Evolutionary conservation across 1,140 invertebrate species (phyloP).

Genomic region (Triops longicaudatus): DNA sequence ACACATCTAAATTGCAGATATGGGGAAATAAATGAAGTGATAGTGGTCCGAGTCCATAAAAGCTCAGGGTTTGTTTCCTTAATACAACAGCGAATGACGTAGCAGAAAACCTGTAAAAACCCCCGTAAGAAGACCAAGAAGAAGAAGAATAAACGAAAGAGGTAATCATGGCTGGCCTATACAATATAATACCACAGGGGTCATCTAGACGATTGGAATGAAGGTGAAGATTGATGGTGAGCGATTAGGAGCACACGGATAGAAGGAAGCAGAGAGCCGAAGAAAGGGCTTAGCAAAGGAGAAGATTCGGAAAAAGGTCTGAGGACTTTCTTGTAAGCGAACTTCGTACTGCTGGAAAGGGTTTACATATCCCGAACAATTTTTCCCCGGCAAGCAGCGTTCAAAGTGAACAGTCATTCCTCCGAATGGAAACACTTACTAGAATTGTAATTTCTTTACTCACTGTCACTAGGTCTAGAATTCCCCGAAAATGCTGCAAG

Average conservation of each 20-base stretch:
- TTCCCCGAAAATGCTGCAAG: no score
- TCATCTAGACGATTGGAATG: not conserved
- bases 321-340: no score
- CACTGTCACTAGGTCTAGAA: no score
- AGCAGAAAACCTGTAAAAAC: not conserved
- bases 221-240: constrained; percentile 12
- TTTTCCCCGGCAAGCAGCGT: no score
- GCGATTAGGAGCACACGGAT: not conserved
- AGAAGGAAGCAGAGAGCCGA: not conserved
- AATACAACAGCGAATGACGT: not conserved
- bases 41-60: not conserved
- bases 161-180: not conserved
- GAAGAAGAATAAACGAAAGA: not conserved
- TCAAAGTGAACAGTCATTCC: no score
- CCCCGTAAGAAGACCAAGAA: not conserved
- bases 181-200: not conserved
- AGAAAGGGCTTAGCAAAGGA: not conserved
- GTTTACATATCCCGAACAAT: no score
- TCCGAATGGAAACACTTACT: no score
- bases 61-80: not conserved
- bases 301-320: not conserved
- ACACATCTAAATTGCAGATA: constrained; percentile 8
- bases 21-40: constrained; percentile 10
- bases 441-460: no score
- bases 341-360: no score